Conservation (phyloP, 64 coral and sea anemone species). For the Trachythela sp. region DNA sequence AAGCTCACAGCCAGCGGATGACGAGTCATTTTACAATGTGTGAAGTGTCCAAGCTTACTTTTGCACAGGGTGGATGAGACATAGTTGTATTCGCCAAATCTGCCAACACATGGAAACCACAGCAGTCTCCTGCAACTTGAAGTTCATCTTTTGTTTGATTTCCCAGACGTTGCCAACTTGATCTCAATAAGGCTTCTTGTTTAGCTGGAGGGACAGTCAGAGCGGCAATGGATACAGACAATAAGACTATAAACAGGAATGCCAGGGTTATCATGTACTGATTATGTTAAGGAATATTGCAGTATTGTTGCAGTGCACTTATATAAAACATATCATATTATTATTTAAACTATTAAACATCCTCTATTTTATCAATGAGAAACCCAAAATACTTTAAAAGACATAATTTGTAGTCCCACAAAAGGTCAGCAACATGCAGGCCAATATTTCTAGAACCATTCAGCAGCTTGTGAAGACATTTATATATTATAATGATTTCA, state of each 20-base stretch:
- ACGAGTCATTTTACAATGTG: no score
- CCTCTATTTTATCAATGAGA: no score
- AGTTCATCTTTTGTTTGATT: constrained; percentile 52
- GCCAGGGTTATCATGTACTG: constrained; percentile 90
- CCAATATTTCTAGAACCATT: no score
- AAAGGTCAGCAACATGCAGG: no score
- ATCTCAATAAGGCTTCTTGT: constrained; percentile 63
- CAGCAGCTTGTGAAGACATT: no score
- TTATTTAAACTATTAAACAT: no score
- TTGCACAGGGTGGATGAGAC: constrained; percentile 43
- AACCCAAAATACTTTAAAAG: no score
- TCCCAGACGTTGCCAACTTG: constrained; percentile 68
- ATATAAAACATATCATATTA: neutral
- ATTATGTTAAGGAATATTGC: constrained; percentile 6
- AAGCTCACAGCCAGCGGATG: no score
- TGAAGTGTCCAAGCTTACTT: constrained; percentile 49
- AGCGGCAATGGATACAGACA: constrained; percentile 89
- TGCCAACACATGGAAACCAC: constrained; percentile 65
- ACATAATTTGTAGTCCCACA: no score
- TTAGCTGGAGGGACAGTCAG: constrained; percentile 66
- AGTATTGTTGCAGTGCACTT: neutral
- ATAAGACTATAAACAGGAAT: constrained; percentile 80
- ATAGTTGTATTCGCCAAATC: neutral
- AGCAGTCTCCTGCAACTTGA: constrained; percentile 62
- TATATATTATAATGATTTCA: no score